phyloP scores from a whole-genome alignment of 2,888 invertebrate genomes.

The Drosophila stalkeri region DNA sequence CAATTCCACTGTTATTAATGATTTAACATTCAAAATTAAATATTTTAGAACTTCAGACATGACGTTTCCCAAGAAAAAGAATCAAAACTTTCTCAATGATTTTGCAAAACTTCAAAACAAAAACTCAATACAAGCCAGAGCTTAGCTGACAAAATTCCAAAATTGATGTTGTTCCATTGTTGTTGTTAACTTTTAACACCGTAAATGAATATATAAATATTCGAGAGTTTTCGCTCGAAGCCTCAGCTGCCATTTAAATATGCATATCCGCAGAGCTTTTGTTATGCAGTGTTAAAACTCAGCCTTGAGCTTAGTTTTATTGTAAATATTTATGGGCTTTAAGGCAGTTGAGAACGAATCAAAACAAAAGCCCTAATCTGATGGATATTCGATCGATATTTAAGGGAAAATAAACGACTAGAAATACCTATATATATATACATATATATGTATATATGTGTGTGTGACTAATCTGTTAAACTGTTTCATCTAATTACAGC shows the following conservation, averaged over 20 bases:
- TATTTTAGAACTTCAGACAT: background rate
- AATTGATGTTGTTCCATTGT: background rate
- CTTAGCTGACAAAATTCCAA: background rate
- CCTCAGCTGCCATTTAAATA: background rate
- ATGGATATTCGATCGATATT: constrained; percentile 4
- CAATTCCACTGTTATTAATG: background rate
- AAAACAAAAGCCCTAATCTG: background rate
- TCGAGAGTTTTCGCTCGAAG: no score
- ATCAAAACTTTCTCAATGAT: background rate
- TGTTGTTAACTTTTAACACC: background rate
- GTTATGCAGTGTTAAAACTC: constrained; percentile 4
- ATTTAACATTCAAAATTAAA: background rate
- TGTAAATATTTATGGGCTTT: constrained; percentile 7
- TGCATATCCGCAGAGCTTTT: constrained; percentile 1
- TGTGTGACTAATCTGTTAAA: background rate
- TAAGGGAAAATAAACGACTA: background rate
- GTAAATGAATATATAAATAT: constrained; percentile 4
- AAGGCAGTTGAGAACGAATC: background rate
- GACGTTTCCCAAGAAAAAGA: background rate
- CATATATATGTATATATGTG: background rate
- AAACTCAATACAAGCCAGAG: background rate
- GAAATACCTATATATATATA: background rate
- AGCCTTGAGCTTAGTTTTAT: background rate
- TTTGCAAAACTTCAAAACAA: background rate
- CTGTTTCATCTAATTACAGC: constrained; percentile 85